Conservation (phyloP, 2,113 vertebrate species). For the Coturnix japonica region DNA sequence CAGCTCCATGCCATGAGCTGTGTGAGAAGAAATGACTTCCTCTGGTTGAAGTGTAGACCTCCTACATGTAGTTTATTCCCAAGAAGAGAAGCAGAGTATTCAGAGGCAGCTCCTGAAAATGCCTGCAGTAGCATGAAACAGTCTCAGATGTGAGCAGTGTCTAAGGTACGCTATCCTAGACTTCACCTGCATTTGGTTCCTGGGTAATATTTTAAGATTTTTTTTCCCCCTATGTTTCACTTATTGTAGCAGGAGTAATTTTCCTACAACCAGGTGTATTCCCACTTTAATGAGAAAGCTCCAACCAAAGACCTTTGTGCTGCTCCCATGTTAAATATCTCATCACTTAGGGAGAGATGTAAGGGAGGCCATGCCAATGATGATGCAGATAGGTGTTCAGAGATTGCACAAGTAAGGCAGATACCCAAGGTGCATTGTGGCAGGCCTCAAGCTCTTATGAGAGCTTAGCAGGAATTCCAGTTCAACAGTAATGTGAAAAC, state of each 20-base stretch:
- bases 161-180: neutral
- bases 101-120: neutral
- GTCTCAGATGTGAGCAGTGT: fast-evolving
- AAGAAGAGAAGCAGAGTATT: neutral
- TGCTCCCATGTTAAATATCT: neutral
- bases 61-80: neutral
- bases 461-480: neutral
- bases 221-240: neutral
- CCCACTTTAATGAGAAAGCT: neutral
- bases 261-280: neutral
- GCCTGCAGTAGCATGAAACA: neutral
- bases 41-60: neutral
- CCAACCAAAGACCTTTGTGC: neutral
- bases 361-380: neutral
- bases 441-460: neutral
- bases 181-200: neutral
- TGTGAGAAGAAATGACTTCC: neutral
- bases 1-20: neutral
- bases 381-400: neutral
- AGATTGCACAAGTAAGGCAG: neutral
- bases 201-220: neutral
- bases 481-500: neutral
- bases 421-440: neutral
- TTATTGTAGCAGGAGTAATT: neutral
- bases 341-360: neutral